Conservation (phyloP, 1,140 invertebrate species). For the Ceratitis capitata region DNA sequence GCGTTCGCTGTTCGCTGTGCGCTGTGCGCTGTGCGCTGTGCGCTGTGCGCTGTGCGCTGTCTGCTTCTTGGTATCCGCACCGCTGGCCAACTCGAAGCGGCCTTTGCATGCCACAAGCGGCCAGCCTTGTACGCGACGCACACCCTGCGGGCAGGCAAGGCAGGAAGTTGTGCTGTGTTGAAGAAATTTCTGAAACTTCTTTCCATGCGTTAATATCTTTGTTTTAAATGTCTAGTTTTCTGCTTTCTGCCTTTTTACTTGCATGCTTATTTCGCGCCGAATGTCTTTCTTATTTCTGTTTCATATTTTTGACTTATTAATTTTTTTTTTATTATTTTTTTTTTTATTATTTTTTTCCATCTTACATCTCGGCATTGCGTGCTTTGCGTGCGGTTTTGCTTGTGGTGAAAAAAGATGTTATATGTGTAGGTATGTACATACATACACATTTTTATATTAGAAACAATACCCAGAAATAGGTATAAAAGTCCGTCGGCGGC, state of each 20-base stretch:
- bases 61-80: neutral
- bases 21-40: too few species aligned
- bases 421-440: neutral
- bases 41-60: too few species aligned
- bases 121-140: neutral
- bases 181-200: constrained; percentile 17
- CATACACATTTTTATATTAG: too few species aligned
- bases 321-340: too few species aligned
- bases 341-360: constrained; percentile 15
- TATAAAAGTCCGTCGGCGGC: neutral
- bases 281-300: neutral
- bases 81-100: neutral
- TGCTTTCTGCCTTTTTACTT: neutral
- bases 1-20: too few species aligned
- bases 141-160: constrained; percentile 30
- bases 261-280: neutral
- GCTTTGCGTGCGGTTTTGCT: neutral
- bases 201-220: constrained; percentile 6
- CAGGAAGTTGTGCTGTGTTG: constrained; percentile 30
- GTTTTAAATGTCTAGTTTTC: constrained; percentile 18
- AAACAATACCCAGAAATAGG: too few species aligned
- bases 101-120: constrained; percentile 17
- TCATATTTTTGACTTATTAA: neutral
- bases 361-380: constrained; percentile 5
- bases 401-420: constrained; percentile 8